A percentile compares a stretch with the other conserved stretches of the same genome.
Conservation (phyloP, 2,113 vertebrate species). For the Notarius lentiginosus region DNA sequence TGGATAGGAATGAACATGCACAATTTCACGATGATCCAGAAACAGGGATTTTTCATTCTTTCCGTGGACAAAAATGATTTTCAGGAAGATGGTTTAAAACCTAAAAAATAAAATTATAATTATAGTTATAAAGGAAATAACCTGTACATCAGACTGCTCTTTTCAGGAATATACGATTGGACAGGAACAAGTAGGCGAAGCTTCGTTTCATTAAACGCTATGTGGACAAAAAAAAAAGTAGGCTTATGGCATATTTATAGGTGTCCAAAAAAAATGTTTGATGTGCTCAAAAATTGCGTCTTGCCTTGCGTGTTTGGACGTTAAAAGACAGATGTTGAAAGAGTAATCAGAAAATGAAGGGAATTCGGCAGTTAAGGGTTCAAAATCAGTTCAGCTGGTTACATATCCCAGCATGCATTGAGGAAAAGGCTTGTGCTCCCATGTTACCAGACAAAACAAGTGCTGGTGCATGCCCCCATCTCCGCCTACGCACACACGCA, state of each 20-base stretch:
- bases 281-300: neutral
- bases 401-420: slow-evolving; percentile 59
- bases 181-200: neutral
- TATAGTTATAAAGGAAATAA: neutral
- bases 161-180: neutral
- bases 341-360: neutral
- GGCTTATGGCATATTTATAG: neutral
- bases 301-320: neutral
- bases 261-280: neutral
- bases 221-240: neutral
- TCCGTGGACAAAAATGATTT: neutral
- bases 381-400: slow-evolving; percentile 51
- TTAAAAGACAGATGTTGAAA: neutral
- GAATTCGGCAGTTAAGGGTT: slow-evolving; percentile 30
- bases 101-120: too few relatives aligned
- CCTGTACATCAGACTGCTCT: neutral
- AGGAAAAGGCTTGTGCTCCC: slow-evolving; percentile 57
- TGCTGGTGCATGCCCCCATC: slow-evolving; percentile 46
- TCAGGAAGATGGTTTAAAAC: neutral
- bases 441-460: slow-evolving; percentile 77
- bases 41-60: too few relatives aligned
- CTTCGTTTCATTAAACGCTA: neutral
- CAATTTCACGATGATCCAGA: too few relatives aligned
- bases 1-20: too few relatives aligned
- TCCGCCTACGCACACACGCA: slow-evolving; percentile 44